Conservation (phyloP, 2,113 vertebrate genomes). For the Carlito syrichta region DNA sequence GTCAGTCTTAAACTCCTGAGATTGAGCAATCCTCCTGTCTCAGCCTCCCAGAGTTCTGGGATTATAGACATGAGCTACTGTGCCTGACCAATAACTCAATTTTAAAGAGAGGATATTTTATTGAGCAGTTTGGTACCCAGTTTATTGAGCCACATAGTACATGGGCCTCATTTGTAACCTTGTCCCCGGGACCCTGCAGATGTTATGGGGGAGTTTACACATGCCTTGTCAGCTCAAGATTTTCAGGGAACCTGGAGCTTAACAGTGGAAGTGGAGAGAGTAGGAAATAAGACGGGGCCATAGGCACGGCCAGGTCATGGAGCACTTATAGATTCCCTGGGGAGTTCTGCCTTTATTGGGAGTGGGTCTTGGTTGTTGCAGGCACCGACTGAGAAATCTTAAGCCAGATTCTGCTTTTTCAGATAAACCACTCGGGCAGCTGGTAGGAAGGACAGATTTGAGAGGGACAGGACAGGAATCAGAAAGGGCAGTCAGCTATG, state of each 20-base stretch:
- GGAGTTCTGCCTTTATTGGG: neutral
- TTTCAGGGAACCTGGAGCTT: neutral
- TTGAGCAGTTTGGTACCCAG: neutral
- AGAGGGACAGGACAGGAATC: neutral
- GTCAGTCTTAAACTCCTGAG: no score
- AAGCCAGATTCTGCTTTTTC: neutral
- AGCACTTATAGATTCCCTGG: neutral
- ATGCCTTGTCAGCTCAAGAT: neutral
- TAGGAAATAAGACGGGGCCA: neutral
- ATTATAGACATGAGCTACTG: no score
- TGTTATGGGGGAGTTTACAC: neutral
- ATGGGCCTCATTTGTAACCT: neutral
- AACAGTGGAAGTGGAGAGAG: neutral
- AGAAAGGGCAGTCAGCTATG: neutral
- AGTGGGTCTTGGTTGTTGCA: neutral
- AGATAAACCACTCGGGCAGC: neutral
- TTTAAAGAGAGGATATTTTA: neutral
- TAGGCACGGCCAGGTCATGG: neutral
- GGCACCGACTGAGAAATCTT: neutral
- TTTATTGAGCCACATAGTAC: neutral
- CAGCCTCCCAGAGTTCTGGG: no score
- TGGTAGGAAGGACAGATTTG: neutral
- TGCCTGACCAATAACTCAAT: no score
- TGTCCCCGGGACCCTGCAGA: neutral
- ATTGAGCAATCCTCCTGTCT: no score